Evolutionary conservation across 2,113 vertebrate species (phyloP), one percentile per base, ranked within the genome.

Genomic region (Todiramphus chloris): DNA sequence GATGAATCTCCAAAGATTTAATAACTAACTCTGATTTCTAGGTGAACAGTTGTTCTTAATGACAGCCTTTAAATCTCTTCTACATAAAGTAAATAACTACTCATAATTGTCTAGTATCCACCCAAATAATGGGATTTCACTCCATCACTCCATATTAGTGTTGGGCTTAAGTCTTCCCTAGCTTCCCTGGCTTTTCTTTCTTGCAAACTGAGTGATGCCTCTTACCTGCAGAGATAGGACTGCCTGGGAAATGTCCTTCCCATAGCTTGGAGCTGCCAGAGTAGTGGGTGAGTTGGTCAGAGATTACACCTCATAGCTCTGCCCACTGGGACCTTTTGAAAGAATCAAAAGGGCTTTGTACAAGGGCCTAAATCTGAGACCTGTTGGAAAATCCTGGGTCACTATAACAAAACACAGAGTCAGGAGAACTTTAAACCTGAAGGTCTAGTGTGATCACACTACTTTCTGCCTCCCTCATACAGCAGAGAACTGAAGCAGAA

Each of bases 61-160:
- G 55, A 62, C 23, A 63, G 24, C 28, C 2, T 1, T 87, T 73
- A 37, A 79, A 60, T 56, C 30, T 79, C 1, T 63, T 74, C 35
- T 46, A 4, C 18, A 25, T 10, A 27, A 35, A 30, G 30, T 21
- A 67, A 60, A 39, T 17, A 89, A 46, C 23, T 80, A 30, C 9
- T 31, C 20, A 11, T 41, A 56, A 28, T 17, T 41, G 4, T 44
- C 31, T 64, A 37, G 16, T 62, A n/a, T 28, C 18, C 33, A 73
- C 33, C 2, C n/a, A 83, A 20, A 76, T n/a, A 0, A 28, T 31
- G 53, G 24, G 13, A 58, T 80, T 76, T 90, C 67, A 66, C 24
- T 37, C 25, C 23, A 4, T 90, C 67, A 66, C 24, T 37, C 25
- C 23, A 4, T 23, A 13, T 33, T 66, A 43, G 11, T 0, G 0